These are phyloP conservation scores for Syngnathus floridae DNA, from an alignment of 2,113 vertebrate genomes.

Conservation along the genomic window DNA sequence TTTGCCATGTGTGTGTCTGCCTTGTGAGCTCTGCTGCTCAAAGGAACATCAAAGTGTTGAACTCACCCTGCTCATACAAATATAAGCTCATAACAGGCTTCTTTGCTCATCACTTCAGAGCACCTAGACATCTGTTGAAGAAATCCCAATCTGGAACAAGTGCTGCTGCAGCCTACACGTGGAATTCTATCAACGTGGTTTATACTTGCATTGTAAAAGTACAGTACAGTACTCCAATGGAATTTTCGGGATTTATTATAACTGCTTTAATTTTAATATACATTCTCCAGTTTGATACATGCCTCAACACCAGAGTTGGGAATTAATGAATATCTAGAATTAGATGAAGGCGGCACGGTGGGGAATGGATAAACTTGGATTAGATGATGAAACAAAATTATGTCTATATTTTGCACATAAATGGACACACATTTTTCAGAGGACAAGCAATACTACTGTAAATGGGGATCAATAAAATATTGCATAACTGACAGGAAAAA, in stretches of 20 bases:
- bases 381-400: not conserved
- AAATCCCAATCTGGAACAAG: conserved; percentile 8
- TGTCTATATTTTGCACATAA: not conserved
- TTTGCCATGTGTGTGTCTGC: conserved; percentile 39
- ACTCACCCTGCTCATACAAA: conserved; percentile 1
- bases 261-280: too few species aligned
- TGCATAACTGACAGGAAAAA: too few species aligned
- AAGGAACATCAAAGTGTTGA: conserved; percentile 35
- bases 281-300: not conserved
- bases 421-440: too few species aligned
- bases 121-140: conserved; percentile 11
- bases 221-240: not conserved
- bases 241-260: too few species aligned
- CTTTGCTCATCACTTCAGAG: conserved; percentile 16
- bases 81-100: conserved; percentile 17
- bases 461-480: too few species aligned
- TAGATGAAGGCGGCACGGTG: not conserved
- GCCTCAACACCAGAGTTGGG: not conserved
- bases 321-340: too few species aligned
- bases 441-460: too few species aligned
- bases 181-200: not conserved
- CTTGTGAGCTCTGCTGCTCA: conserved; percentile 20
- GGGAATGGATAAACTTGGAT: too few species aligned
- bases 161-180: not conserved
- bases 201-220: too few species aligned